These are phyloP conservation scores for Ctena decussata DNA, from an alignment of 2,888 invertebrate species.

Conservation along the genomic window DNA sequence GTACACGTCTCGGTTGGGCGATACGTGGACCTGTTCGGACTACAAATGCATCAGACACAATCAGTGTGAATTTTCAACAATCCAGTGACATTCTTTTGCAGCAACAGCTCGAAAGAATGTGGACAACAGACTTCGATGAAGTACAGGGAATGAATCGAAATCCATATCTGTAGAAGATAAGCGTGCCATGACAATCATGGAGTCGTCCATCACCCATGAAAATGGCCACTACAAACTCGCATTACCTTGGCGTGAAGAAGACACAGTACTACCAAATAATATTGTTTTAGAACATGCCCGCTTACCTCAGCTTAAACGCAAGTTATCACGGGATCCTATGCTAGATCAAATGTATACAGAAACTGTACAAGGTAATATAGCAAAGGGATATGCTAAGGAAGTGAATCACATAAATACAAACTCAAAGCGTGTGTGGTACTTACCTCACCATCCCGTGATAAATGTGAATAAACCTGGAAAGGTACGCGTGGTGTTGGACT, in stretches of 20 bases:
- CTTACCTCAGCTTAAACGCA: conserved; percentile 39
- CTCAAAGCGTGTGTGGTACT: conserved; percentile 38
- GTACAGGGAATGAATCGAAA: not conserved
- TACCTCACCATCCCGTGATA: conserved; percentile 58
- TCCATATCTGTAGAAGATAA: conserved; percentile 21
- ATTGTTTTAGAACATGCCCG: conserved; percentile 17
- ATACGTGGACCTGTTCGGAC: conserved; percentile 17
- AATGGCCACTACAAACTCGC: conserved; percentile 46
- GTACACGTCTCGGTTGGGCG: conserved; percentile 41
- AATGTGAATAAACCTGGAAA: conserved; percentile 57
- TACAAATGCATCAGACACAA: not conserved
- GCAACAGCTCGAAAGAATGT: conserved; percentile 18
- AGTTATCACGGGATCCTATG: conserved; percentile 8
- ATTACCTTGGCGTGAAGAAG: conserved; percentile 44
- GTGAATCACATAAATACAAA: not conserved
- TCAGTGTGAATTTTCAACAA: not conserved
- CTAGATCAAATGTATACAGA: conserved; percentile 29
- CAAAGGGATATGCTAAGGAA: conserved; percentile 44
- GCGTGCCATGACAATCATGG: not conserved
- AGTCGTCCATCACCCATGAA: not conserved
- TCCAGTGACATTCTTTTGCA: not conserved
- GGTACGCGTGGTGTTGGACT: conserved; percentile 56
- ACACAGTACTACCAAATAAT: conserved; percentile 37
- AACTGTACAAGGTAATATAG: conserved; percentile 33
- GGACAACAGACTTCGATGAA: conserved; percentile 14